These are phyloP conservation scores for Drosophila eugracilis DNA, from an alignment of 1,140 invertebrate species.

Conservation along the genomic window DNA sequence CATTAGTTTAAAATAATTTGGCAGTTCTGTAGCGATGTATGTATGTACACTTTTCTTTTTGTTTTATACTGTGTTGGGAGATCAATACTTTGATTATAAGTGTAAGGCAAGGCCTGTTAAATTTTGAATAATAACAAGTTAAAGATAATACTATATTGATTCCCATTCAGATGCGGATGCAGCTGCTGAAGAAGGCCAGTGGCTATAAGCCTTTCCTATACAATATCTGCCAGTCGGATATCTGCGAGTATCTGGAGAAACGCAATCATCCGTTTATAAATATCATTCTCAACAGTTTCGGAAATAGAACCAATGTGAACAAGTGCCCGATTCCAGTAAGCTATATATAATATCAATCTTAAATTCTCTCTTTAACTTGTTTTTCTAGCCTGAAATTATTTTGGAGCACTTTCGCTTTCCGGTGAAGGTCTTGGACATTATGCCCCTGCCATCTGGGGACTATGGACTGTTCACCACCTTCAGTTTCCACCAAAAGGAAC, in stretches of 20 bases:
- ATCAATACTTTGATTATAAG: background rate
- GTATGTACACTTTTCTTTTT: background rate
- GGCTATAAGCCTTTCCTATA: conserved; percentile 75
- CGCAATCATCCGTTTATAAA: conserved; percentile 75
- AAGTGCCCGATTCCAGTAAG: conserved; percentile 65
- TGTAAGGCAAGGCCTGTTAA: conserved; percentile 17
- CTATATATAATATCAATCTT: background rate
- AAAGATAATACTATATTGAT: background rate
- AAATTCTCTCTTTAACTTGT: background rate
- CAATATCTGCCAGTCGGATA: conserved; percentile 55
- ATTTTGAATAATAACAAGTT: background rate
- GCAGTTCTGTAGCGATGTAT: background rate
- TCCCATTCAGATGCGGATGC: conserved; percentile 63
- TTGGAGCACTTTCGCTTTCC: conserved; percentile 70
- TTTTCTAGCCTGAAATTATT: conserved; percentile 40
- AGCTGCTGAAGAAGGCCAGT: conserved; percentile 68
- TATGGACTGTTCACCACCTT: conserved; percentile 68
- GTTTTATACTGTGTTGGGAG: background rate
- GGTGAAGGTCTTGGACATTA: conserved; percentile 44
- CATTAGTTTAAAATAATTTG: conserved; percentile 2
- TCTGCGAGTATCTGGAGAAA: conserved; percentile 71
- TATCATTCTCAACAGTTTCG: conserved; percentile 65
- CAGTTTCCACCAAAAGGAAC: conserved; percentile 34
- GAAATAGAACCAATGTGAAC: conserved; percentile 56
- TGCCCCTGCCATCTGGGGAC: conserved; percentile 65